Percentiles rank a stretch among this genome's conserved stretches.
Evolutionary conservation across 1,140 invertebrate species (phyloP).

Genomic region (Ruditapes philippinarum): DNA sequence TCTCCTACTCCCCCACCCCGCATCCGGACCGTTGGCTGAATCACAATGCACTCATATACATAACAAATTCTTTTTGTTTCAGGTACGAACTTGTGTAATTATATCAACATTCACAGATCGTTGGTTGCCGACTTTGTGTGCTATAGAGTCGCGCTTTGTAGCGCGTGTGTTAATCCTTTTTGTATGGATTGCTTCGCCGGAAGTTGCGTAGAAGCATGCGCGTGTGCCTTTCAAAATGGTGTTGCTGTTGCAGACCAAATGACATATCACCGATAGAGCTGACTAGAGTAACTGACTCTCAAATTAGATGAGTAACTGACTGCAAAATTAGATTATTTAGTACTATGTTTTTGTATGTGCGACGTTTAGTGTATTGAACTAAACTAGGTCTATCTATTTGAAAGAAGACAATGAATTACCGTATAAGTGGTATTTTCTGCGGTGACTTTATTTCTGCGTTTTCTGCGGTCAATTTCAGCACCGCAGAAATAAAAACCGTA

Average conservation of each 20-base stretch:
- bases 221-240: not conserved
- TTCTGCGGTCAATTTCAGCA: too few species aligned
- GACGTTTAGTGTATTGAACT: too few species aligned
- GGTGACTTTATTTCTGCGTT: too few species aligned
- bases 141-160: conserved; percentile 25
- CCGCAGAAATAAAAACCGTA: too few species aligned
- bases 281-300: conserved; percentile 1
- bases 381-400: too few species aligned
- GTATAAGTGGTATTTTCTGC: too few species aligned
- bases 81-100: conserved; percentile 44
- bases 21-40: too few species aligned
- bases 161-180: conserved; percentile 52
- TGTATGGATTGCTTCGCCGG: conserved; percentile 53
- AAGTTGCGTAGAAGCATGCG: conserved; percentile 42
- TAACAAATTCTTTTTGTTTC: conserved; percentile 44
- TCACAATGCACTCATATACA: too few species aligned
- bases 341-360: too few species aligned
- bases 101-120: not conserved
- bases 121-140: conserved; percentile 9
- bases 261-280: conserved; percentile 2
- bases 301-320: conserved; percentile 2
- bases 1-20: too few species aligned
- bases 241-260: not conserved
- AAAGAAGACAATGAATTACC: too few species aligned
- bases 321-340: too few species aligned